Base-by-base conservation (phyloP, 2,797 vertebrate genomes). In the Phrynocephalus vlangalii region DNA sequence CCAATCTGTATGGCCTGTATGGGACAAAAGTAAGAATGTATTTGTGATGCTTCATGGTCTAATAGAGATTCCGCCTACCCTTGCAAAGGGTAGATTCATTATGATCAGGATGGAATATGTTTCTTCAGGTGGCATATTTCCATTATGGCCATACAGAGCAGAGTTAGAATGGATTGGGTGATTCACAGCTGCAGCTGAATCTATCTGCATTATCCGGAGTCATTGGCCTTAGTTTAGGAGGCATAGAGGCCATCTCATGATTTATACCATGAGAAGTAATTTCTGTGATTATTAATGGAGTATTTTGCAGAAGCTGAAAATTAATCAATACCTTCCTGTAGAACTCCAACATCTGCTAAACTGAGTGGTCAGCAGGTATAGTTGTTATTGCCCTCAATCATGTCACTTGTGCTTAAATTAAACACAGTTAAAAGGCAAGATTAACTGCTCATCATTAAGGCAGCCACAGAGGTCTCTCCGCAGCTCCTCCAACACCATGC, bases 401-500 rank as follows among this genome's bases (percentile, higher is more conserved):
- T 30, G 72, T 75, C 83, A 80, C 63, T 75, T 16, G 22, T 81
- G 24, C 3, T 1, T 76, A 83, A 81, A 80, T 84, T 77, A 82
- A 87, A 81, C 33, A 63, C 79, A 67, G 83, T 87, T 87, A 84
- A 87, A 80, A 87, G 82, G 85, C 66, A 87, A 82, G 63, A 88
- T 87, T 28, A 85, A 83, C 28, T 66, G 3, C 18, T 89, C 81
- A 66, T 88, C 83, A 33, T 87, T 85, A 86, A 87, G 84, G 33
- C 18, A 87, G 87, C 85, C 52, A 85, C 5, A 26, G 28, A 79
- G 56, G 52, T 84, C 67, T 86, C 67, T 72, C 26, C 50, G 26
- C 75, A 89, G 66, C 28, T 80, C 44, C 52, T 90, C n/a, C 68
- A 26, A 48, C 77, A 77, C 13, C 75, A 28, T 22, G 87, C 38